phyloP scores from a whole-genome alignment of 2,888 invertebrate genomes.

The Scaptomyza flava region DNA sequence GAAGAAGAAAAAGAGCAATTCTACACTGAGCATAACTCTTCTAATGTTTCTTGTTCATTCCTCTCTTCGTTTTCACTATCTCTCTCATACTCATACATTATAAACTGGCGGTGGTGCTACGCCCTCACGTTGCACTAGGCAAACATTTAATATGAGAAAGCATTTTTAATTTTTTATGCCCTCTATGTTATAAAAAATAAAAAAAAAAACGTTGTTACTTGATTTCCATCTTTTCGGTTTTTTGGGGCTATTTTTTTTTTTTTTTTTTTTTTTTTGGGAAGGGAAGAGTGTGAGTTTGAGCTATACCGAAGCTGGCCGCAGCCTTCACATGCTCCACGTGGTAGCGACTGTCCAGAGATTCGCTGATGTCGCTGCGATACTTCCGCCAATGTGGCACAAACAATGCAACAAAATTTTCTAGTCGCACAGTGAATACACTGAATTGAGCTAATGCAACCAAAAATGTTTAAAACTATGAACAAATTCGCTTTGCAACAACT shows the following conservation, averaged over 20 bases:
- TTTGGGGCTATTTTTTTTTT: too few species aligned
- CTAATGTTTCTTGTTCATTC: too few species aligned
- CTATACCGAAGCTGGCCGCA: conserved; percentile 22
- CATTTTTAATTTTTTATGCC: conserved; percentile 76
- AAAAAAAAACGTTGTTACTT: conserved; percentile 22
- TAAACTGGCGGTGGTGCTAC: conserved; percentile 54
- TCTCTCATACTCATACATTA: conserved; percentile 17
- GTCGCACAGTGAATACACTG: conserved; percentile 14
- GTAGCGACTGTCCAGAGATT: conserved; percentile 53
- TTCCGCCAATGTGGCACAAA: conserved; percentile 74
- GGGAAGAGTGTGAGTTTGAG: conserved; percentile 1
- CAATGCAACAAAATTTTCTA: conserved; percentile 12
- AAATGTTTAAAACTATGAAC: too few species aligned
- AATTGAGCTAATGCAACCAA: too few species aligned
- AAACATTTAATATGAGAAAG: conserved; percentile 77
- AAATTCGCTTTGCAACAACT: background rate
- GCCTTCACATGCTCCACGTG: conserved; percentile 47
- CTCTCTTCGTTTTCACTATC: too few species aligned
- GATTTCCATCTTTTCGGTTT: conserved; percentile 20
- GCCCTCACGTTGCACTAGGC: conserved; percentile 51
- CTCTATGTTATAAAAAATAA: conserved; percentile 46
- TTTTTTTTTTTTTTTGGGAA: background rate
- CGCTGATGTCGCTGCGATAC: conserved; percentile 72
- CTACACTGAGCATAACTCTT: too few species aligned
- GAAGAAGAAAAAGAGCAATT: too few species aligned